These are phyloP conservation scores for Corythaixoides concolor DNA, from an alignment of 2,113 vertebrate species.

Conservation along the genomic window DNA sequence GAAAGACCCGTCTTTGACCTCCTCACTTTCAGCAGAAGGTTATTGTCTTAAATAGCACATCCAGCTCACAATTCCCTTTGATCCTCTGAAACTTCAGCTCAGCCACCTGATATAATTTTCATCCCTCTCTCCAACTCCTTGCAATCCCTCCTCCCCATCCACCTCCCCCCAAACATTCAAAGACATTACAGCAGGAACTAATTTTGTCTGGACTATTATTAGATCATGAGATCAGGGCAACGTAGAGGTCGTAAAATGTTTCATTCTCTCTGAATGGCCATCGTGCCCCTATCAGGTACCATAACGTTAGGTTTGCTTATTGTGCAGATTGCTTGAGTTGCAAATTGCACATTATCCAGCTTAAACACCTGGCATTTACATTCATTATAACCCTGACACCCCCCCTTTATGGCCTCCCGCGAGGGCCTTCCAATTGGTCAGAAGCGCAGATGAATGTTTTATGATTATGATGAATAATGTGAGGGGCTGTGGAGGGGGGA, in stretches of 20 bases:
- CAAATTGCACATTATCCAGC: slow-evolving; percentile 72
- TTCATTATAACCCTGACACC: slow-evolving; percentile 70
- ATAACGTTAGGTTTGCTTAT: slow-evolving; percentile 75
- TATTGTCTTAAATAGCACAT: slow-evolving; percentile 44
- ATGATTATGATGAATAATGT: slow-evolving; percentile 77
- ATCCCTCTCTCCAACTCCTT: slow-evolving; percentile 8
- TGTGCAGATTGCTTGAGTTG: slow-evolving; percentile 76
- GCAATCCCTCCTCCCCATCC: neutral
- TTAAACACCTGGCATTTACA: slow-evolving; percentile 76
- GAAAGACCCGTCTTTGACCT: slow-evolving; percentile 24
- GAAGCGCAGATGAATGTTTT: slow-evolving; percentile 75
- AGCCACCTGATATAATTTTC: slow-evolving; percentile 43
- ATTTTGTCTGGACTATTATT: slow-evolving; percentile 72
- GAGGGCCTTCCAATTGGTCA: slow-evolving; percentile 76
- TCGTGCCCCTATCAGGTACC: slow-evolving; percentile 64
- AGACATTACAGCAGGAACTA: slow-evolving; percentile 66
- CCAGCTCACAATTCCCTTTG: slow-evolving; percentile 37
- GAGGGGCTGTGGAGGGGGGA: slow-evolving; percentile 3
- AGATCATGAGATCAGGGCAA: slow-evolving; percentile 69
- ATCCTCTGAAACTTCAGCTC: neutral
- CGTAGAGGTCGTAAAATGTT: slow-evolving; percentile 70
- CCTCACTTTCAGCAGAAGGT: slow-evolving; percentile 45
- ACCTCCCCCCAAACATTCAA: slow-evolving; percentile 41
- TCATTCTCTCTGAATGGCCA: slow-evolving; percentile 72
- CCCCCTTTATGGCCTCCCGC: slow-evolving; percentile 68